A percentile compares a stretch with the other conserved stretches of the same genome.
Conservation (phyloP, 2,797 vertebrate genomes). For the Falco peregrinus region DNA sequence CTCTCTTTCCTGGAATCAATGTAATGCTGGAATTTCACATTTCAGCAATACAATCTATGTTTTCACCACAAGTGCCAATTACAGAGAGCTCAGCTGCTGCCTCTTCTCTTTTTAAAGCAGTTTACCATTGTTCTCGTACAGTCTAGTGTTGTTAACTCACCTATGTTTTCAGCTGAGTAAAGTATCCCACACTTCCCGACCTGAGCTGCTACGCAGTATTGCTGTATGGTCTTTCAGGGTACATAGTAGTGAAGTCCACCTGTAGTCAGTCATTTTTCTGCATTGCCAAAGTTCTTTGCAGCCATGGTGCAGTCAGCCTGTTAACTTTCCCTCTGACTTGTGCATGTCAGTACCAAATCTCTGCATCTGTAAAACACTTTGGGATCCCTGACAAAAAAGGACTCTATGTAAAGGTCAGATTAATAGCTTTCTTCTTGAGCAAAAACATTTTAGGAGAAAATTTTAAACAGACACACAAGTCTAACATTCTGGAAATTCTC, state of each 20-base stretch:
- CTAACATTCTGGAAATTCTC: conserved; percentile 10
- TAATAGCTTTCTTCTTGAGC: background rate
- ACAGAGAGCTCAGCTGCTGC: background rate
- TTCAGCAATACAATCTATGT: background rate
- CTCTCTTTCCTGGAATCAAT: background rate
- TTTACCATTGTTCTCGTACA: background rate
- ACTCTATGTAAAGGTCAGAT: background rate
- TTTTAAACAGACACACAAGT: background rate
- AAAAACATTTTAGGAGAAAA: background rate
- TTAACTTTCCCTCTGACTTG: background rate
- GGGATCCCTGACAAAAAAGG: background rate
- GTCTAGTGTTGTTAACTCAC: conserved; percentile 10
- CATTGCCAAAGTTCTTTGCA: background rate
- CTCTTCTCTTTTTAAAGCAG: background rate
- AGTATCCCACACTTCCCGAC: background rate
- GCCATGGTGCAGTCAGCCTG: background rate
- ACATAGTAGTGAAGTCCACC: background rate
- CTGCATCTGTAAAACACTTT: background rate
- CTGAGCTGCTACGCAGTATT: background rate
- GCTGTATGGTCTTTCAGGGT: background rate
- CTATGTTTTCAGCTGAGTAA: conserved; percentile 30
- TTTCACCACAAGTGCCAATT: background rate
- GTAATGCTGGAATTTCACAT: background rate
- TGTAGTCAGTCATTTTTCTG: background rate
- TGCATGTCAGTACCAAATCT: background rate